Conservation (phyloP, 2,888 invertebrate genomes). For the Drosophila antonietae region DNA sequence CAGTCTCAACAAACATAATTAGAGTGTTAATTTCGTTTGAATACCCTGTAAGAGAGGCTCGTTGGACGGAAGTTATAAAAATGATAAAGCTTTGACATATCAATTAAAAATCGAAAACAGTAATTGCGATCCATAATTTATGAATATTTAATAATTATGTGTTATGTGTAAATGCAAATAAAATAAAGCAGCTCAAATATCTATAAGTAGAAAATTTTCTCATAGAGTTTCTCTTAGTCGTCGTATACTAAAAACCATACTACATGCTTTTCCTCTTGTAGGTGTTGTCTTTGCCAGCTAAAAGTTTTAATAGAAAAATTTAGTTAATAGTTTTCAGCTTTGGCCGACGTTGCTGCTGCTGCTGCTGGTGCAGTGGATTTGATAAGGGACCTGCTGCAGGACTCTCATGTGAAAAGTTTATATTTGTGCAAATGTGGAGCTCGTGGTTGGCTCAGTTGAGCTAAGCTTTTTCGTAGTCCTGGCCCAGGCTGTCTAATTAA, state of each 20-base stretch:
- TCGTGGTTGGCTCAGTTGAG: slow-evolving; percentile 14
- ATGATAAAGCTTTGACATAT: too few species aligned
- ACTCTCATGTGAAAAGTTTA: slow-evolving; percentile 58
- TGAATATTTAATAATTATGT: too few species aligned
- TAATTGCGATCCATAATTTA: too few species aligned
- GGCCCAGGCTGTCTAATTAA: slow-evolving; percentile 60
- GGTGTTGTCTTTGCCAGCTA: slow-evolving; percentile 39
- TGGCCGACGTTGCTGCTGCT: slow-evolving; percentile 19
- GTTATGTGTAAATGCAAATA: too few species aligned
- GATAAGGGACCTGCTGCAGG: slow-evolving; percentile 66
- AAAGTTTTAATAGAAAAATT: slow-evolving; percentile 79
- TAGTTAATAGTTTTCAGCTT: slow-evolving; percentile 76
- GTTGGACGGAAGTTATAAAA: too few species aligned
- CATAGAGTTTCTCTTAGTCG: background rate
- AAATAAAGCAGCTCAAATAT: too few species aligned
- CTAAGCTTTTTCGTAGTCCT: slow-evolving; percentile 23
- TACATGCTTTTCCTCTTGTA: slow-evolving; percentile 11
- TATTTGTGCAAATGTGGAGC: slow-evolving; percentile 50
- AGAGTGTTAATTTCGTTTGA: slow-evolving; percentile 20
- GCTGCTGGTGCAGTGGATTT: slow-evolving; percentile 62
- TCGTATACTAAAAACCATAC: background rate
- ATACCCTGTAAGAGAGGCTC: slow-evolving; percentile 33
- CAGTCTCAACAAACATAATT: slow-evolving; percentile 14
- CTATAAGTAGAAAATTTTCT: background rate
- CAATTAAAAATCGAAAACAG: too few species aligned